Percentiles rank a stretch among this genome's conserved stretches.
phyloP scores from a whole-genome alignment of 2,797 vertebrate genomes.

The Acanthurus tractus region DNA sequence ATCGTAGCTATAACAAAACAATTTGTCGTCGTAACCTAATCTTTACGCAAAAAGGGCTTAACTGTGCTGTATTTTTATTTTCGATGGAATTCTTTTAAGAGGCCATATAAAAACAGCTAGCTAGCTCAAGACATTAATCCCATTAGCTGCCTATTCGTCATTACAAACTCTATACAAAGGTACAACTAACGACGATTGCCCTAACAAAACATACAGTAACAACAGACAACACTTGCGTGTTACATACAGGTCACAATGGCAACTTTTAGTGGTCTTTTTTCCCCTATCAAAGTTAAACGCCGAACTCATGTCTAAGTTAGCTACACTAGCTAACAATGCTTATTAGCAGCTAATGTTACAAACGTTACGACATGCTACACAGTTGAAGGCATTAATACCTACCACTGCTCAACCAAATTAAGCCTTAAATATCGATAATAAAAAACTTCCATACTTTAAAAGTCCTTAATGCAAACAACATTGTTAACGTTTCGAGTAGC shows the following conservation, averaged over 20 bases:
- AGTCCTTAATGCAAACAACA: constrained; percentile 19
- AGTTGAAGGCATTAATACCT: not conserved
- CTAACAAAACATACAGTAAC: not conserved
- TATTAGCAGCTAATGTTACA: constrained; percentile 70
- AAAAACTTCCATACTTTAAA: rapidly evolving
- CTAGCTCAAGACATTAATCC: constrained; percentile 43
- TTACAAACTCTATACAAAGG: not conserved
- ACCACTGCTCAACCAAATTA: not conserved
- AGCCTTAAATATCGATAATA: rapidly evolving
- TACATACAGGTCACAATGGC: not conserved
- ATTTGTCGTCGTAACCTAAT: not conserved
- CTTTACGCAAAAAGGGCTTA: not conserved
- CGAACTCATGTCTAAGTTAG: constrained; percentile 21
- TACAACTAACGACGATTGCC: too few species aligned
- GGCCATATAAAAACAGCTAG: constrained; percentile 27
- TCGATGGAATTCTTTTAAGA: not conserved
- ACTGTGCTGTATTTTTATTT: not conserved
- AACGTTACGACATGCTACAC: constrained; percentile 3
- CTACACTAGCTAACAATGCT: constrained; percentile 67
- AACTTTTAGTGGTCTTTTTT: not conserved
- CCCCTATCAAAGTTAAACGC: not conserved
- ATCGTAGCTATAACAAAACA: not conserved
- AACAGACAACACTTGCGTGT: rapidly evolving
- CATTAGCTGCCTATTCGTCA: constrained; percentile 20
- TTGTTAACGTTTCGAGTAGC: constrained; percentile 10